Percentiles rank a stretch among this genome's conserved stretches.
phyloP scores from a whole-genome alignment of 2,113 vertebrate species.

The Variabilichromis moorii region DNA sequence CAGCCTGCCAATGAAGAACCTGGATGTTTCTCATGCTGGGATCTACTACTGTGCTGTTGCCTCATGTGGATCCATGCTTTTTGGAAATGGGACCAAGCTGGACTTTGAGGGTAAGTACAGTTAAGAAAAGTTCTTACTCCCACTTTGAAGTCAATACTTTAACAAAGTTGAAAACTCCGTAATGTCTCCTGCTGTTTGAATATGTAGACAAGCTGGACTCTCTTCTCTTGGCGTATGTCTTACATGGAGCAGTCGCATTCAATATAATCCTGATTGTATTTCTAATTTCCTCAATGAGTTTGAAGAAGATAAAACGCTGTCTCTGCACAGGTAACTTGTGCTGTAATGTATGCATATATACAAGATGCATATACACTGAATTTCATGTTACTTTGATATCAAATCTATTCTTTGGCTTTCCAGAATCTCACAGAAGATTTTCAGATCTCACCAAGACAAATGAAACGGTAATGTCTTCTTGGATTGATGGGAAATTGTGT shows the following conservation, averaged over 20 bases:
- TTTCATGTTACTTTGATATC: background rate
- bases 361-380: background rate
- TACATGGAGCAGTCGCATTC: fast-evolving
- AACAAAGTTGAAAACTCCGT: fast-evolving
- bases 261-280: background rate
- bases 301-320: background rate
- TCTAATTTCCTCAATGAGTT: background rate
- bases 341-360: background rate
- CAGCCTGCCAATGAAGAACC: background rate
- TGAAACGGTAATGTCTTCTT: background rate
- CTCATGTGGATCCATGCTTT: background rate
- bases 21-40: background rate
- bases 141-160: background rate
- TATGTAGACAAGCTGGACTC: background rate
- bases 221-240: background rate
- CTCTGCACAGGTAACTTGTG: background rate
- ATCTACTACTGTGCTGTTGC: background rate
- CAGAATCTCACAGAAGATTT: background rate
- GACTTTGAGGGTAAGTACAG: fast-evolving
- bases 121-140: background rate
- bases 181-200: background rate
- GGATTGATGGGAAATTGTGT: background rate
- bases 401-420: background rate
- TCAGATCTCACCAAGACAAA: fast-evolving
- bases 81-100: background rate